Evolutionary conservation across 2,113 vertebrate species (phyloP).

Genomic region (Cyanistes caeruleus): DNA sequence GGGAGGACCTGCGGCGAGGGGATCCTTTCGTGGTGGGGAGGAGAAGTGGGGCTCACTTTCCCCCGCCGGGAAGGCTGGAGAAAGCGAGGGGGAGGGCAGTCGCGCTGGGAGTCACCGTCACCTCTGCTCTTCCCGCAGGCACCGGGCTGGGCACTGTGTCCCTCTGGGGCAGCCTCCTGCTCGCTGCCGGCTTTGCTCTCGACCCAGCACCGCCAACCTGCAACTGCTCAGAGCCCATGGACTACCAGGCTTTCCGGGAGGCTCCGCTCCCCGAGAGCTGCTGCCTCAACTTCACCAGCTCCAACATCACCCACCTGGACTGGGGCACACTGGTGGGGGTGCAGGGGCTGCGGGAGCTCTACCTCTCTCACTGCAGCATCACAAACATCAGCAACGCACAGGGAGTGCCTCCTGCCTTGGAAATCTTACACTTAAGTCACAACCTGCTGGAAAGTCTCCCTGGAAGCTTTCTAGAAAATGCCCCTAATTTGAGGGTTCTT

Average conservation of each 20-base stretch:
- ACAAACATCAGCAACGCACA: conserved; percentile 16
- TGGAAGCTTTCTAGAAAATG: conserved; percentile 75
- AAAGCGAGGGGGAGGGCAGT: neutral
- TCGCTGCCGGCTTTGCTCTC: neutral
- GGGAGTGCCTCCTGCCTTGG: conserved; percentile 45
- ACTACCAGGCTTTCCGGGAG: conserved; percentile 69
- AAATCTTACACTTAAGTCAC: conserved; percentile 77
- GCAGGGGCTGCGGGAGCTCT: conserved; percentile 73
- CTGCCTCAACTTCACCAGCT: conserved; percentile 86
- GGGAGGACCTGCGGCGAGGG: neutral
- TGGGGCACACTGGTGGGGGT: conserved; percentile 76
- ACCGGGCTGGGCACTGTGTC: neutral
- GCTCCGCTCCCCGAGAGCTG: conserved; percentile 64
- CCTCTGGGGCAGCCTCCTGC: conserved; percentile 45
- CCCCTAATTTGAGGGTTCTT: conserved; percentile 75
- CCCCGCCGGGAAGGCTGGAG: neutral
- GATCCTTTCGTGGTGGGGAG: neutral
- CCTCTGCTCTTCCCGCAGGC: neutral
- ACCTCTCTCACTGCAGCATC: conserved; percentile 83
- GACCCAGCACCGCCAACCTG: conserved; percentile 46
- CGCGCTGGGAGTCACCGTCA: neutral
- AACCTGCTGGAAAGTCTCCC: conserved; percentile 80
- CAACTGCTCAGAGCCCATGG: conserved; percentile 72
- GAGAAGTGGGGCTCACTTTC: neutral
- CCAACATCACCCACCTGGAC: conserved; percentile 72